Percentiles rank a stretch among this genome's conserved stretches.
Conservation (phyloP, 2,113 vertebrate species). For the Protobothrops mucrosquamatus region DNA sequence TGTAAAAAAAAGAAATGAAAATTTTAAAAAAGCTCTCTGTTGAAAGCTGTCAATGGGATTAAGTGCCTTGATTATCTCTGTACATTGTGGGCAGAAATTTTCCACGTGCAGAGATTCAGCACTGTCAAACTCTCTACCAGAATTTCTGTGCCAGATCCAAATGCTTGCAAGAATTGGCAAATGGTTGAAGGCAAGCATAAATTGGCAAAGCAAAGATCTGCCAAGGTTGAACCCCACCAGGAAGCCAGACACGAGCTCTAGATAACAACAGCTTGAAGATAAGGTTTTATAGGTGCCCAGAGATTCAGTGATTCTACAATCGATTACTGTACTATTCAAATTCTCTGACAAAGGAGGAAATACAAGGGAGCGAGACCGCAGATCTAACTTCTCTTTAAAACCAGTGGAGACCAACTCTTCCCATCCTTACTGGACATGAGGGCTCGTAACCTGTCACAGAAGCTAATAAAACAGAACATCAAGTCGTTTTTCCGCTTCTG, state of each 20-base stretch:
- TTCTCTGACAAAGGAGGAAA: neutral
- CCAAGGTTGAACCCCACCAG: neutral
- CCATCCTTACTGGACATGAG: neutral
- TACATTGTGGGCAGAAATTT: neutral
- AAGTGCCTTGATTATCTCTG: neutral
- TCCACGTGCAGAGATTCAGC: no score
- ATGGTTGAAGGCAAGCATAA: neutral
- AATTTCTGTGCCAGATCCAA: neutral
- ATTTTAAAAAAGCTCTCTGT: neutral
- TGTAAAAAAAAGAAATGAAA: neutral
- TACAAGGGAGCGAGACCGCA: no score
- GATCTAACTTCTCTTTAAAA: neutral
- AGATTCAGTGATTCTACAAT: neutral
- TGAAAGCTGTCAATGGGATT: neutral
- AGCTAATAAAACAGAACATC: neutral
- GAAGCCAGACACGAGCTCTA: neutral
- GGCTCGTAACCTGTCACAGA: neutral
- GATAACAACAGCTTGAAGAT: neutral
- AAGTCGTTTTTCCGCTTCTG: neutral
- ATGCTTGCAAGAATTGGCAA: neutral
- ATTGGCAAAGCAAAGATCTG: neutral
- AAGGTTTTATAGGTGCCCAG: neutral
- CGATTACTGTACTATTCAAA: neutral
- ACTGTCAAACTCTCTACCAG: neutral
- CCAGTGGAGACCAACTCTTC: neutral